Base-by-base conservation (phyloP, 2,888 invertebrate species). In the Nowickia ferox region DNA sequence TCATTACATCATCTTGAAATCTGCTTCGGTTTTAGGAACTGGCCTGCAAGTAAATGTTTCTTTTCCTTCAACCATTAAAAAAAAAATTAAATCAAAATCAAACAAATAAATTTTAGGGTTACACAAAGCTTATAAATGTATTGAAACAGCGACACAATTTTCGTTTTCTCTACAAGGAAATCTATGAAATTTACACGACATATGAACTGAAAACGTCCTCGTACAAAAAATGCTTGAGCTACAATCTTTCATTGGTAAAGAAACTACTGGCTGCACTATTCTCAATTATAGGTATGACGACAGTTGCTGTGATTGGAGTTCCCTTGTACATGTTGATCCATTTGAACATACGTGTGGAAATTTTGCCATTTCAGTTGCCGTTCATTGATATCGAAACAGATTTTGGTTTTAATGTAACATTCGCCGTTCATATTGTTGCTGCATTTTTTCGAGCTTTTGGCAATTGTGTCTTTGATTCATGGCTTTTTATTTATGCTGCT, bases 21-120 rank as follows among this genome's bases (percentile, higher is more conserved):
- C 61, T 3, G 5, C 42, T 11, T 66, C 78, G 19, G 15, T 78
- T 51, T 4, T 74, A 2, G 78, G 78, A 30, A 61, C 51, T 46
- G 84, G 61, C 13, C n/a, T 84, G 46, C 84, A 84, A 72, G 83
- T 83, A 38, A 40, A 22, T 40, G n/a, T n/a, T n/a, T n/a, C n/a
- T 10, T 9, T 17, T 42, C 0, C 15, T 15, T 57, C n/a, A n/a
- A n/a, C n/a, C n/a, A n/a, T n/a, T n/a, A n/a, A n/a, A n/a, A n/a
- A n/a, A n/a, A n/a, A n/a, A n/a, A n/a, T n/a, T n/a, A n/a, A n/a
- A n/a, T n/a, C n/a, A n/a, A n/a, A n/a, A n/a, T n/a, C n/a, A n/a
- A n/a, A n/a, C n/a, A n/a, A n/a, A n/a, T 65, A 1, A 44, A 38
- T 57, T 13, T 19, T 17, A 84, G 84, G 78, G 78, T 9, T 51